Conservation (phyloP, 2,888 invertebrate species). For the Habrosyne pyritoides region DNA sequence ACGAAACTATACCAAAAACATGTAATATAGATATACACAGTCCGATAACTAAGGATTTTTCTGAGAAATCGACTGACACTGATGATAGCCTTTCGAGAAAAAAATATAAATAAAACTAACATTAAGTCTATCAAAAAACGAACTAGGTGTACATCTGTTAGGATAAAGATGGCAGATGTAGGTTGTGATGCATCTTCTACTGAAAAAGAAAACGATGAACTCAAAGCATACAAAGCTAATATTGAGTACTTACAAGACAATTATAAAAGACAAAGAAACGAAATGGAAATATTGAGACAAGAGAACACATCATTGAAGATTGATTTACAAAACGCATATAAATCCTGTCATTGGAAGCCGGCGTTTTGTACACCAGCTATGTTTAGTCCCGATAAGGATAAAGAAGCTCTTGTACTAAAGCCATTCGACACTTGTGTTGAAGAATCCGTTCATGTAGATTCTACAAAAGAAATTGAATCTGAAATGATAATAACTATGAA, state of each 20-base stretch:
- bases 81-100: conserved; percentile 6
- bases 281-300: conserved; percentile 52
- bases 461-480: conserved; percentile 55
- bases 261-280: conserved; percentile 47
- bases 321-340: conserved; percentile 54
- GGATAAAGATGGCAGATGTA: conserved; percentile 40
- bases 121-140: conserved; percentile 23
- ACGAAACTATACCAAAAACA: no score
- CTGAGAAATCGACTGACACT: not conserved
- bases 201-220: conserved; percentile 32
- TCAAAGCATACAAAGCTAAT: conserved; percentile 40
- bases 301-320: conserved; percentile 60
- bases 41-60: not conserved
- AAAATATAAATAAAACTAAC: conserved; percentile 1
- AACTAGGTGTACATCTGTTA: conserved; percentile 43
- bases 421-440: conserved; percentile 50
- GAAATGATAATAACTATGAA: conserved; percentile 77
- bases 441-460: conserved; percentile 22
- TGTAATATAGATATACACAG: no score
- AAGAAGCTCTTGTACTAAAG: conserved; percentile 37
- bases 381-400: conserved; percentile 23
- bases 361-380: conserved; percentile 21
- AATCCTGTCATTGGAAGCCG: conserved; percentile 36
- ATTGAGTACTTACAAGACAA: conserved; percentile 49
- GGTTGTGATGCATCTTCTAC: conserved; percentile 43